Conservation (phyloP, 2,113 vertebrate genomes). For the Cyprinodon variegatus region DNA sequence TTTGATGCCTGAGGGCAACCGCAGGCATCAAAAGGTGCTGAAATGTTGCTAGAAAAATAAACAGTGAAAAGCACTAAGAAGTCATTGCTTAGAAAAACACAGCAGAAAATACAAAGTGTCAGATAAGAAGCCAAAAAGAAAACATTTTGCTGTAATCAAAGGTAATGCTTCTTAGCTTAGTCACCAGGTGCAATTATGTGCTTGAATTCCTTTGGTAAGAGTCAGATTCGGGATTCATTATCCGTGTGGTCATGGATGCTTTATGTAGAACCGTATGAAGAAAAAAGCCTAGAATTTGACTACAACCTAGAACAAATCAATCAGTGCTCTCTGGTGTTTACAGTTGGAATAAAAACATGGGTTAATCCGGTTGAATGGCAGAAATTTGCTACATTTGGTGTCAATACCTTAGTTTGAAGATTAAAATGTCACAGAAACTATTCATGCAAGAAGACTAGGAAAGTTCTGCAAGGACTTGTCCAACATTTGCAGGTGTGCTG, state of each 20-base stretch:
- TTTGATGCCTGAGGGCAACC: conserved; percentile 10
- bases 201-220: conserved; percentile 17
- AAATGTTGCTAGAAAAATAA: conserved; percentile 47
- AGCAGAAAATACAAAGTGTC: conserved; percentile 26
- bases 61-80: neutral
- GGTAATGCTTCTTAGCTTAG: conserved; percentile 35
- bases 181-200: conserved; percentile 38
- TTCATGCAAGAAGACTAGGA: neutral
- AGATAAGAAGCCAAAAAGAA: conserved; percentile 33
- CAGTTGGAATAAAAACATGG: too few relatives aligned
- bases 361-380: neutral
- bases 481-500: neutral
- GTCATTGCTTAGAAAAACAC: conserved; percentile 14
- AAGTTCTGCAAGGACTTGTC: neutral
- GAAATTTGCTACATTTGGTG: neutral
- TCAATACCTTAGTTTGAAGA: neutral
- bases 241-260: neutral
- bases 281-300: neutral
- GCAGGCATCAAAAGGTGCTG: neutral
- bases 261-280: neutral
- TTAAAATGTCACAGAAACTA: neutral
- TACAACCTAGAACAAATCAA: neutral
- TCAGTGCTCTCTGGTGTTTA: conserved; percentile 1
- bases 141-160: conserved; percentile 34
- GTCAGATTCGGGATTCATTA: neutral